Conservation (phyloP, 2,888 invertebrate species). For the Actias luna region DNA sequence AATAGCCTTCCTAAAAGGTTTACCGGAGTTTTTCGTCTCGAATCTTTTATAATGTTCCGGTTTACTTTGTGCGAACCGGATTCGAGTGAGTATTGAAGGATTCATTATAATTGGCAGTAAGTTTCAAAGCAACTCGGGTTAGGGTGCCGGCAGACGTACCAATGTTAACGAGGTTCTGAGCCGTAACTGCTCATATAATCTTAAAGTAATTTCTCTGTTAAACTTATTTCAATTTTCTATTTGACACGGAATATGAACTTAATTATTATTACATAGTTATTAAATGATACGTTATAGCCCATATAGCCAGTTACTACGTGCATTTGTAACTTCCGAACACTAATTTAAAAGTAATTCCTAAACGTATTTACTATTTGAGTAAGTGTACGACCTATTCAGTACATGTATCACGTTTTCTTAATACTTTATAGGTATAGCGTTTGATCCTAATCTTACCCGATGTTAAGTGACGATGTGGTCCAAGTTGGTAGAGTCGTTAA, state of each 20-base stretch:
- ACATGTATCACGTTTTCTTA: too few species aligned
- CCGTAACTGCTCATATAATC: neutral
- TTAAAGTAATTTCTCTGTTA: neutral
- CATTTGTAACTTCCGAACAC: neutral
- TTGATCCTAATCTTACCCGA: too few species aligned
- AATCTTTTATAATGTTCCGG: conserved; percentile 7
- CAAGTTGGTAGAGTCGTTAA: too few species aligned
- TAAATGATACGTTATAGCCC: neutral
- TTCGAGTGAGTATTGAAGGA: conserved; percentile 9
- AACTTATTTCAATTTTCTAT: neutral
- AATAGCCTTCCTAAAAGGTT: conserved; percentile 9
- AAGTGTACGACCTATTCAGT: too few species aligned
- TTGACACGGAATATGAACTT: neutral
- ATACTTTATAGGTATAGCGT: too few species aligned
- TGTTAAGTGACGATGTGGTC: too few species aligned
- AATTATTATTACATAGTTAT: neutral
- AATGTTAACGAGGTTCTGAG: conserved; percentile 1
- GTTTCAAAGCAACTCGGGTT: conserved; percentile 13
- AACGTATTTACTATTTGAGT: too few species aligned
- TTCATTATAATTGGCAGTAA: conserved; percentile 27
- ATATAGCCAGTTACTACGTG: neutral
- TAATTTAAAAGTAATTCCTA: too few species aligned
- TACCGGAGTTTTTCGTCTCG: conserved; percentile 7
- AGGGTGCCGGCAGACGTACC: neutral
- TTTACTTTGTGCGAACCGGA: conserved; percentile 10